A percentile compares a stretch with the other conserved stretches of the same genome.
Conservation (phyloP, 2,113 vertebrate species). For the Melanotaenia duboulayi region DNA sequence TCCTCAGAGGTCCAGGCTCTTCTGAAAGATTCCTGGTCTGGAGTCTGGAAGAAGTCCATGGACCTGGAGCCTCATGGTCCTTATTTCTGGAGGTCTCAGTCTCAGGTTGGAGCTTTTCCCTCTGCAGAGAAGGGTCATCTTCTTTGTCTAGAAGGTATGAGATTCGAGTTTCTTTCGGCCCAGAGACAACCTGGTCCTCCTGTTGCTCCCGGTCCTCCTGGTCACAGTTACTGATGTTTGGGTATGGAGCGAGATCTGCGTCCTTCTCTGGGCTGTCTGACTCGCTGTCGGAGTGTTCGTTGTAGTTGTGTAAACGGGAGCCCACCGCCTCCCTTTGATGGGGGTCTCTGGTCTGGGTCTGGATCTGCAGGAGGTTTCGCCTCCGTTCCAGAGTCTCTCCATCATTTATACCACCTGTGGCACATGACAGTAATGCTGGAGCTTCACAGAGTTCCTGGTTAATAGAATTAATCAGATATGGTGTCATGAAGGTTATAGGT, state of each 20-base stretch:
- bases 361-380: too few species aligned
- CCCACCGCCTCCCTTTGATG: slow-evolving; percentile 93
- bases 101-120: slow-evolving; percentile 8
- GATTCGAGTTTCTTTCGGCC: too few species aligned
- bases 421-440: slow-evolving; percentile 40
- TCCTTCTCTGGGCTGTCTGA: slow-evolving; percentile 97
- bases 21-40: slow-evolving; percentile 58
- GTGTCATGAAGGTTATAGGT: too few species aligned
- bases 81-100: slow-evolving; percentile 2
- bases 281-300: slow-evolving; percentile 94
- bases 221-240: slow-evolving; percentile 92
- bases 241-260: slow-evolving; percentile 95
- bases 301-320: slow-evolving; percentile 94
- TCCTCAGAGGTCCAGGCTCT: slow-evolving; percentile 79
- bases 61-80: not conserved
- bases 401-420: slow-evolving; percentile 25
- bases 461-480: slow-evolving; percentile 88
- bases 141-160: too few species aligned
- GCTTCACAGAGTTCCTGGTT: slow-evolving; percentile 93
- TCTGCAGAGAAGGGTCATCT: too few species aligned
- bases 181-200: too few species aligned
- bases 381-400: slow-evolving; percentile 53
- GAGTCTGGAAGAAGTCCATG: slow-evolving; percentile 8
- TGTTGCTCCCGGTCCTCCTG: slow-evolving; percentile 77
- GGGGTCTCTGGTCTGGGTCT: slow-evolving; percentile 74